Base-by-base conservation (phyloP, 1,140 invertebrate genomes). In the Capitella teleta region DNA sequence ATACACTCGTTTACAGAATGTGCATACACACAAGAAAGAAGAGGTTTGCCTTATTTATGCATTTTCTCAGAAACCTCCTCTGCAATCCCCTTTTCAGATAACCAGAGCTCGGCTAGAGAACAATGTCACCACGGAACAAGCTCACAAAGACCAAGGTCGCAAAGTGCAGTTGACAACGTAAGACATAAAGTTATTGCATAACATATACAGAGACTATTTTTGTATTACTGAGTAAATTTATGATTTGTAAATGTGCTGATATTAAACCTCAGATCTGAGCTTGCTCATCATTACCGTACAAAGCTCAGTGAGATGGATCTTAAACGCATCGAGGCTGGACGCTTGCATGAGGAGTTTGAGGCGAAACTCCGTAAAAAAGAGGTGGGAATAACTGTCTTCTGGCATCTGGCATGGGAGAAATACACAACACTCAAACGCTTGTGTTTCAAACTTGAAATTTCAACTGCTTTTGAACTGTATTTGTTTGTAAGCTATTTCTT, bases 341-440 rank as follows among this genome's bases (percentile, higher is more conserved):
- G 62, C 37, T 26, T 70, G 4, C 61, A 54, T 47, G 57, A 60
- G 40, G 68, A 70, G 37, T 70, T 57, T 60, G 66, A 70, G 46
- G 43, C 48, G n/a, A 68, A 65, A 54, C 57, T 70, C 51, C 65
- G 59, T 45, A 48, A 52, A 14, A 70, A 68, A 60, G 68, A 70
- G 60, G 68, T 67, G 49, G 26, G 28, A 19, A 2, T 32, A 10
- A 24, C 21, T 2, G 19, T 40, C 16, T 40, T 40, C 14, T 40
- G 25, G n/a, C 25, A 16, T 5, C 21, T n/a, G 2, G 25, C 14
- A 40, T 12, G 19, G 14, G n/a, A n/a, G n/a, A n/a, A n/a, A n/a
- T n/a, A n/a, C n/a, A n/a, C n/a, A n/a, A n/a, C n/a, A n/a, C n/a
- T n/a, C n/a, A n/a, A n/a, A n/a, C n/a, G n/a, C n/a, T n/a, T n/a